These are phyloP conservation scores for Atlantisia rogersi DNA, from an alignment of 2,113 vertebrate genomes.

Conservation along the genomic window DNA sequence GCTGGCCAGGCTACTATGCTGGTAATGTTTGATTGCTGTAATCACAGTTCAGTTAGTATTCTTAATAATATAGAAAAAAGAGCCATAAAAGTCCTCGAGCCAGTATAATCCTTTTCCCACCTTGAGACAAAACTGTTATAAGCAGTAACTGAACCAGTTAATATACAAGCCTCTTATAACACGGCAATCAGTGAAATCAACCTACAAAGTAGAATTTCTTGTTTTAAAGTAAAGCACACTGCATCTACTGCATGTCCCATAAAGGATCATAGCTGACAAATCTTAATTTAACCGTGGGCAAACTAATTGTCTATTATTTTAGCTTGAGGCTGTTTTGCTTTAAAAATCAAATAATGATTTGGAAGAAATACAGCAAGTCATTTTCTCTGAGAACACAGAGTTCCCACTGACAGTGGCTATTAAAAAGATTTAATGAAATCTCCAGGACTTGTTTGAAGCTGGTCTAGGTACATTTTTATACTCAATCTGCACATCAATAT, in stretches of 20 bases:
- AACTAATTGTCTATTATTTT: slow-evolving; percentile 66
- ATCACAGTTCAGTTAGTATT: slow-evolving; percentile 13
- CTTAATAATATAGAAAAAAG: background rate
- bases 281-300: slow-evolving; percentile 44
- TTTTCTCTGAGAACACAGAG: slow-evolving; percentile 60
- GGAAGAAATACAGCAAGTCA: slow-evolving; percentile 52
- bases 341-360: slow-evolving; percentile 60
- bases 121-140: background rate
- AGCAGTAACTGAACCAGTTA: background rate
- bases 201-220: slow-evolving; percentile 4
- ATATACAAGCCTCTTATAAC: background rate
- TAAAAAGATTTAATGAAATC: slow-evolving; percentile 75
- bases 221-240: background rate
- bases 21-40: background rate
- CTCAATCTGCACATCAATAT: slow-evolving; percentile 68
- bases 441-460: slow-evolving; percentile 65
- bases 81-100: background rate
- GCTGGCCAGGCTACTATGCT: background rate
- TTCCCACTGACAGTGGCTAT: slow-evolving; percentile 54
- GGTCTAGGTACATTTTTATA: slow-evolving; percentile 61
- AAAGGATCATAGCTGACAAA: slow-evolving; percentile 30
- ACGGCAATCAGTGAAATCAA: background rate
- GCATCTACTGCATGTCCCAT: background rate
- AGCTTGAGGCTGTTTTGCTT: slow-evolving; percentile 24
- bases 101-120: background rate